phyloP scores from a whole-genome alignment of 2,797 vertebrate species.

The Austrolebias charrua region DNA sequence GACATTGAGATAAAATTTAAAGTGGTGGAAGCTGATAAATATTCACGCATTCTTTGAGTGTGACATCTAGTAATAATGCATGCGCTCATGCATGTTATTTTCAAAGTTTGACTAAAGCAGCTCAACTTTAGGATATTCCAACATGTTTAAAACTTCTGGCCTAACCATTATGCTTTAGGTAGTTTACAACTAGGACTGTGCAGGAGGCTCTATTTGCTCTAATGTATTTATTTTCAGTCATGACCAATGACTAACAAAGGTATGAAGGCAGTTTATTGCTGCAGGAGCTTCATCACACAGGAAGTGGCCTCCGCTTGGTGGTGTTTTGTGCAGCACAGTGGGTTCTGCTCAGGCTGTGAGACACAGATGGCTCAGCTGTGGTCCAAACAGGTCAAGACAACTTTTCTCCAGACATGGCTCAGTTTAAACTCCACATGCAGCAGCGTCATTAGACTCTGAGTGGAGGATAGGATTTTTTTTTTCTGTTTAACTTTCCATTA shows the following conservation, averaged over 20 bases:
- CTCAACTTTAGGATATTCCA: too few species aligned
- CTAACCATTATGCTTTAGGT: too few species aligned
- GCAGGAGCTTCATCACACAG: conserved; percentile 38
- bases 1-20: too few species aligned
- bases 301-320: conserved; percentile 42
- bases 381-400: conserved; percentile 58
- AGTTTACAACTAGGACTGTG: too few species aligned
- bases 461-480: conserved; percentile 12
- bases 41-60: too few species aligned
- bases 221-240: conserved; percentile 6
- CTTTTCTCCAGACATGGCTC: conserved; percentile 44
- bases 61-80: too few species aligned
- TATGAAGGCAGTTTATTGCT: conserved; percentile 1
- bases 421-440: conserved; percentile 36
- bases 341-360: conserved; percentile 57
- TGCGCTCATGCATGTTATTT: too few species aligned
- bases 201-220: too few species aligned
- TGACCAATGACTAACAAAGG: conserved; percentile 5
- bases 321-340: conserved; percentile 31
- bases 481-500: conserved; percentile 25
- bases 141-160: too few species aligned
- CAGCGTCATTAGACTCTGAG: conserved; percentile 30
- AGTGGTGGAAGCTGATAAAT: too few species aligned
- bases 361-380: conserved; percentile 68
- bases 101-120: too few species aligned